phyloP scores from a whole-genome alignment of 2,797 vertebrate species.

The Myiotriccus ornatus region DNA sequence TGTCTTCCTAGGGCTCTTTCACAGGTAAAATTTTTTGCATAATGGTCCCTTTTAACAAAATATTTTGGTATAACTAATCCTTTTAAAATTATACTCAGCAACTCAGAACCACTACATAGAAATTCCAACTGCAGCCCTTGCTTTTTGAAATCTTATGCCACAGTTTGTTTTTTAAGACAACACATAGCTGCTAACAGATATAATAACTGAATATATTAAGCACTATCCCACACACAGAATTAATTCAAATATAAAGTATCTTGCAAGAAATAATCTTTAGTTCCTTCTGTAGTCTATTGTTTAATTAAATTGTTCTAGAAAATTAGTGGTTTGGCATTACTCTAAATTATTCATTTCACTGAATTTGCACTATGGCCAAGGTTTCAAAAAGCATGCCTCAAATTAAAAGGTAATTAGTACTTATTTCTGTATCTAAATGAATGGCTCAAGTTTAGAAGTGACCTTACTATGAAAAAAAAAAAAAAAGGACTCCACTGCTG shows the following conservation, averaged over 20 bases:
- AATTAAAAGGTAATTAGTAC: background rate
- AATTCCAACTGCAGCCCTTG: slow-evolving; percentile 9
- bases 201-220: slow-evolving; percentile 45
- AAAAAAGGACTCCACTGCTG: background rate
- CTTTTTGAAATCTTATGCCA: slow-evolving; percentile 55
- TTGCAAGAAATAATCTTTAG: background rate
- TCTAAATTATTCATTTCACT: background rate
- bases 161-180: slow-evolving; percentile 57
- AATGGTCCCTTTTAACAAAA: slow-evolving; percentile 32
- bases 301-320: background rate
- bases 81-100: slow-evolving; percentile 58
- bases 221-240: background rate
- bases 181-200: slow-evolving; percentile 47
- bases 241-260: background rate
- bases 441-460: background rate
- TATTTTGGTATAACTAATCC: slow-evolving; percentile 59
- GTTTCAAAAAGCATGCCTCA: background rate
- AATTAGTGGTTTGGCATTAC: background rate
- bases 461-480: background rate
- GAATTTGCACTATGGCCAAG: background rate
- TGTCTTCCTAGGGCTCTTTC: slow-evolving; percentile 14
- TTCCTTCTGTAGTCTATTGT: background rate
- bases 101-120: slow-evolving; percentile 11
- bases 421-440: background rate
- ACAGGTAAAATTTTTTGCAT: slow-evolving; percentile 31